Evolutionary conservation across 2,888 invertebrate genomes (phyloP), one percentile per base, ranked within the genome.

Genomic region (Drosophila yooni): DNA sequence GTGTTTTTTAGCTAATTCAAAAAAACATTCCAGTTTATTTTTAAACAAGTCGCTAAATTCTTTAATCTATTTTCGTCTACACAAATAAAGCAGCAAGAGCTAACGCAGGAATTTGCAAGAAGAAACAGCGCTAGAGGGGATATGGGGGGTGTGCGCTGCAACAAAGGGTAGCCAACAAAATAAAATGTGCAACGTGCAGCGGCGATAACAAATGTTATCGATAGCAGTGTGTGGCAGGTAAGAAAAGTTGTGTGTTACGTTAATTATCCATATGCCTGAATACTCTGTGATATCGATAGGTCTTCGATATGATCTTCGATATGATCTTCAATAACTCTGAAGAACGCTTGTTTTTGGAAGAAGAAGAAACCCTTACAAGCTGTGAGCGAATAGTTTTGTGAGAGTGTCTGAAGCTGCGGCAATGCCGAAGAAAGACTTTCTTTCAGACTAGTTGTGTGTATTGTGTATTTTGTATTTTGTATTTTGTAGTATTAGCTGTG

Each of bases 11-110:
- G 82, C 91, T 82, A 82, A 90, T 90, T 88, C 75, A 74, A 87
- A 79, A 73, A 90, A 74, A 87, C 91, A 87, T 87, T 88, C 87
- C 91, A 84, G 85, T 90, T 87, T 87, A 87, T 87, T 87, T 87
- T 82, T 91, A 89, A 87, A 70, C 85, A 82, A 77, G 76, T 82
- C 90, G 88, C 91, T 75, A 87, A 79, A 87, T 87, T 90, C 89
- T 82, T 90, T 50, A 38, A 84, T 84, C 82, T 87, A 87, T 87
- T 87, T 87, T 74, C 74, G 81, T 85, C 27, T 1, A 61, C 65
- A 58, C 57, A 68, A 74, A 63, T 31, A 50, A 79, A 71, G 77
- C 36, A 58, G 34, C 43, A 21, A 50, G 18, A 70, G 50, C 43
- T 11, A 53, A 40, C 62, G 58, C 67, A 85, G 60, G 79, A 77